phyloP scores from a whole-genome alignment of 2,113 vertebrate genomes.

The Microcebus tavaratra region DNA sequence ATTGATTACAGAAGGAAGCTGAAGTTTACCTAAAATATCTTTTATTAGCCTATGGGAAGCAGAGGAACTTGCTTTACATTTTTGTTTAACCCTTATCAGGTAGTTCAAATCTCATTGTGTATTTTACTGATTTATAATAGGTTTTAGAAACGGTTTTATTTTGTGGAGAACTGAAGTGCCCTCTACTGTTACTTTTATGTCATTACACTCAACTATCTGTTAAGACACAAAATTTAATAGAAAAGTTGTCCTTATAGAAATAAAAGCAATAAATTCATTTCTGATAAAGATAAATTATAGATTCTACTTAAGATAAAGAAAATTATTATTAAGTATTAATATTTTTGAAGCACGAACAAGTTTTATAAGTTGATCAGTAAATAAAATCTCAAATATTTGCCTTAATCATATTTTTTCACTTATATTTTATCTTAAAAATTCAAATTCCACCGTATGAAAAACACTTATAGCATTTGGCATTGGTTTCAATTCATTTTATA shows the following conservation, averaged over 20 bases:
- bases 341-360: neutral
- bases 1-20: slow-evolving; percentile 9
- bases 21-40: neutral
- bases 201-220: slow-evolving; percentile 37
- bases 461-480: neutral
- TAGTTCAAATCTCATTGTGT: neutral
- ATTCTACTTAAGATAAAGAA: neutral
- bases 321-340: neutral
- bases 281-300: slow-evolving; percentile 10
- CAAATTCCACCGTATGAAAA: neutral
- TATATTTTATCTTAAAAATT: slow-evolving; percentile 37
- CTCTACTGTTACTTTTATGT: slow-evolving; percentile 64
- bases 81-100: slow-evolving; percentile 19
- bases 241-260: slow-evolving; percentile 18
- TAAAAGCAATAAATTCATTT: slow-evolving; percentile 39
- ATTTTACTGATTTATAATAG: neutral
- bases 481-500: neutral
- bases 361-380: slow-evolving; percentile 36
- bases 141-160: neutral
- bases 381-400: slow-evolving; percentile 18
- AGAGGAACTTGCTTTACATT: neutral
- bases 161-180: slow-evolving; percentile 70
- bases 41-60: neutral
- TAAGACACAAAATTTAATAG: neutral
- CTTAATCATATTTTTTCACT: neutral